Conservation (phyloP, 2,113 vertebrate species). For the Ariopsis seemanni region DNA sequence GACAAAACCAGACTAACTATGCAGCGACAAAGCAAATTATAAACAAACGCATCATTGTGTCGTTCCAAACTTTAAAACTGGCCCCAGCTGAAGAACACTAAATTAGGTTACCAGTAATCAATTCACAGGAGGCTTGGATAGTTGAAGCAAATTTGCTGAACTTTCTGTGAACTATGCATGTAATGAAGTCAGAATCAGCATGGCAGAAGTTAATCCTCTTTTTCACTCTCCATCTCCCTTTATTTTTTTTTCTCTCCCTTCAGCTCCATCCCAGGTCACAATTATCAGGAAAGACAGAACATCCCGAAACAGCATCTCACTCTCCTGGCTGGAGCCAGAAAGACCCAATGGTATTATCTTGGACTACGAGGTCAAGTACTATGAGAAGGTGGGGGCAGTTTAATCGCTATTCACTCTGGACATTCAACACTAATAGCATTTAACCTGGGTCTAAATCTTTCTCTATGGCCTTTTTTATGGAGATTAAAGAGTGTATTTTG, state of each 20-base stretch:
- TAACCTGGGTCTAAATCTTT: constrained; percentile 39
- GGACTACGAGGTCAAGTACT: constrained; percentile 99
- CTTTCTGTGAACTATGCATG: constrained; percentile 64
- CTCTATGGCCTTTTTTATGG: constrained; percentile 25
- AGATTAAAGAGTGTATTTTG: constrained; percentile 38
- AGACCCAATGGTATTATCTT: constrained; percentile 97
- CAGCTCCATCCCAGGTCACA: constrained; percentile 91
- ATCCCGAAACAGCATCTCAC: constrained; percentile 89
- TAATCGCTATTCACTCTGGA: constrained; percentile 32
- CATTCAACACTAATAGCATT: constrained; percentile 44
- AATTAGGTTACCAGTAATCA: constrained; percentile 64
- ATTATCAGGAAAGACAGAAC: constrained; percentile 91
- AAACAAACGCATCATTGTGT: constrained; percentile 20
- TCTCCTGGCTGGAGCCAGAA: constrained; percentile 95
- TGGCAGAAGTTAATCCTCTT: constrained; percentile 39
- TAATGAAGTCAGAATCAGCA: constrained; percentile 35
- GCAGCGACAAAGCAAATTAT: constrained; percentile 25
- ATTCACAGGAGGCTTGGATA: constrained; percentile 57
- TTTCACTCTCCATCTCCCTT: constrained; percentile 41
- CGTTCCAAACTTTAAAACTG: constrained; percentile 43
- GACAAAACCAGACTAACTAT: constrained; percentile 14
- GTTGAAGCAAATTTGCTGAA: constrained; percentile 60
- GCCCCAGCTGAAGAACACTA: constrained; percentile 59
- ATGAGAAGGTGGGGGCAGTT: constrained; percentile 89
- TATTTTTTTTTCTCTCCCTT: constrained; percentile 44